Evolutionary conservation across 35 echinoderm and acorn worm species (phyloP).

Genomic region (Lytechinus variegatus): DNA sequence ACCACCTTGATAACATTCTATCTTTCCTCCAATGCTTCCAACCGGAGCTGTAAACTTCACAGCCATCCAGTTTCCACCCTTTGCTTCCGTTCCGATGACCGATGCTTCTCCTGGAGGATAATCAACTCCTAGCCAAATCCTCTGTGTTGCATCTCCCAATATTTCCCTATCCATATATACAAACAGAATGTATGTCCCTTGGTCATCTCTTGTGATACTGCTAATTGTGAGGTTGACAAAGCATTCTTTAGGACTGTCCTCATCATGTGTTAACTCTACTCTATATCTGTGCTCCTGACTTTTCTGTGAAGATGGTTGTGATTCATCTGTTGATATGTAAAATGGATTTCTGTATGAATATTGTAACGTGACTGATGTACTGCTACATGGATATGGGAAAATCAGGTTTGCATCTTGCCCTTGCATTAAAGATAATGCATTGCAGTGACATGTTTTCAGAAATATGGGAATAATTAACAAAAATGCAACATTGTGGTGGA

Average conservation of each 20-base stretch:
- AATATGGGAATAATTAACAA: too few species aligned
- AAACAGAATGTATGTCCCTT: conserved; percentile 2
- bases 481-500: too few species aligned
- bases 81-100: not conserved
- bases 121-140: not conserved
- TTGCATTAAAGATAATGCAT: not conserved
- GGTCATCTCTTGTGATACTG: not conserved
- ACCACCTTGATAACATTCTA: not conserved
- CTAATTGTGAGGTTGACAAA: not conserved
- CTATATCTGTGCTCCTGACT: not conserved
- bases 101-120: not conserved
- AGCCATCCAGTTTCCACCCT: not conserved
- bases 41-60: not conserved
- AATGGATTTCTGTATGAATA: not conserved
- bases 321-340: not conserved
- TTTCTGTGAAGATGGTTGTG: not conserved
- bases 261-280: not conserved
- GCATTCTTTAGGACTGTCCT: not conserved
- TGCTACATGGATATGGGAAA: not conserved
- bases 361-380: not conserved
- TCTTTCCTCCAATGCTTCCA: not conserved
- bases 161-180: not conserved
- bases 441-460: not conserved
- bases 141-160: not conserved
- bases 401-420: not conserved